Evolutionary conservation across 2,113 vertebrate genomes (phyloP), one percentile per base, ranked within the genome.

Genomic region (Astur gentilis): DNA sequence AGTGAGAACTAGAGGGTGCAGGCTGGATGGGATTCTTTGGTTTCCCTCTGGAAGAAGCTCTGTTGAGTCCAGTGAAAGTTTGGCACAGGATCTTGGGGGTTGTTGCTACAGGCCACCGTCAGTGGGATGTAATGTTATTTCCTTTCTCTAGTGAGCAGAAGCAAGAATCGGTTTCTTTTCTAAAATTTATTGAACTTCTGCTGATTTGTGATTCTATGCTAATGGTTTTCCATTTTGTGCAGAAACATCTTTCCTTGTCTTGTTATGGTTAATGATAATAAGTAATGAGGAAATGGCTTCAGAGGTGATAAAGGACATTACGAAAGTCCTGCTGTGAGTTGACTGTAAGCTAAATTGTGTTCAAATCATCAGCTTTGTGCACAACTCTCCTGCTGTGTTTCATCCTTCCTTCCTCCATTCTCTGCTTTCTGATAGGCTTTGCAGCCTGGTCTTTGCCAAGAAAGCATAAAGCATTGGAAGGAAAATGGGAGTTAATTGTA

Each of bases 161-260:
- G 66, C n/a, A 60, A 75, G 60, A 80, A 75, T 18, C 5, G 0
- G 23, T 47, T 89, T 52, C 9, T 91, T 42, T 95, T 78, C 42
- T 76, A 55, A 86, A 73, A 93, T 45, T 62, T n/a, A 44, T 83
- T 77, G 60, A 52, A 18, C 60, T n/a, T 86, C 50, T 83, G 32
- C 52, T 76, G 45, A 83, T 69, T 62, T 84, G 32, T 81, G 52
- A 61, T 69, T 27, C 55, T 84, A 6, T 84, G 69, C 58, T 96
- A 93, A 83, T 15, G 8, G 29, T 82, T 95, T 96, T 95, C 36
- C 66, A 69, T 94, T 95, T 92, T 96, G 50, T 80, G 69, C 50
- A 81, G 87, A 75, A 87, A 44, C 71, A 76, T 92, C 89, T 97
- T 96, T 97, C 36, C 75, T 93, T 94, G 67, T 92, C 69, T 96